phyloP scores from a whole-genome alignment of 2,888 invertebrate species.

The Parnassius mnemosyne region DNA sequence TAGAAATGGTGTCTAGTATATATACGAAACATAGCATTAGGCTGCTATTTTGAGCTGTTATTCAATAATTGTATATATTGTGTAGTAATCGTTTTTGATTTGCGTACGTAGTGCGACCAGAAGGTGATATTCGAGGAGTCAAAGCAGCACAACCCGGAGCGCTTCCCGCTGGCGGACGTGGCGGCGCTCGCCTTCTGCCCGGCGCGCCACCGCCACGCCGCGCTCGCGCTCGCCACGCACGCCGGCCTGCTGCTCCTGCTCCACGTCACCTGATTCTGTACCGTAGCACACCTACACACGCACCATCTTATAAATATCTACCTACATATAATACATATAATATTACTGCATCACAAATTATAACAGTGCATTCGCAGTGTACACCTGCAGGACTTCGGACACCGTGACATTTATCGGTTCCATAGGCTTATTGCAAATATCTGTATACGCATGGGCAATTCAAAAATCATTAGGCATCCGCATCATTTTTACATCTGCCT shows the following conservation, averaged over 20 bases:
- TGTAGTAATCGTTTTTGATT: background rate
- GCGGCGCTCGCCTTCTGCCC: slow-evolving; percentile 58
- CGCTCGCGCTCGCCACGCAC: slow-evolving; percentile 57
- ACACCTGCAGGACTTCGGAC: no score
- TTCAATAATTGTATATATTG: no score
- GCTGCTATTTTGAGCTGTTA: background rate
- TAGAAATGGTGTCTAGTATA: no score
- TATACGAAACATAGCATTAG: no score
- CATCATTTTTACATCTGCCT: no score
- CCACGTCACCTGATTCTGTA: slow-evolving; percentile 33
- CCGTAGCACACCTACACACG: background rate
- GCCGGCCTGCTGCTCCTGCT: slow-evolving; percentile 60
- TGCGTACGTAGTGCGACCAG: slow-evolving; percentile 10
- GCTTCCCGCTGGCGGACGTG: slow-evolving; percentile 62
- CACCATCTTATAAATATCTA: background rate
- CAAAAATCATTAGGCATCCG: no score
- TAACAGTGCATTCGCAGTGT: no score
- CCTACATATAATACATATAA: no score
- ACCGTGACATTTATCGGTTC: no score
- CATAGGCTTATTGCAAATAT: no score
- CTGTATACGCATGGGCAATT: no score
- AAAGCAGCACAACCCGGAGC: slow-evolving; percentile 44
- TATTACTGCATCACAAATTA: no score
- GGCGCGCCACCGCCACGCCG: slow-evolving; percentile 44
- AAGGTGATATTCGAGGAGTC: slow-evolving; percentile 12